phyloP scores from a whole-genome alignment of 2,797 vertebrate species.

The Helicolenus hilgendorfi region DNA sequence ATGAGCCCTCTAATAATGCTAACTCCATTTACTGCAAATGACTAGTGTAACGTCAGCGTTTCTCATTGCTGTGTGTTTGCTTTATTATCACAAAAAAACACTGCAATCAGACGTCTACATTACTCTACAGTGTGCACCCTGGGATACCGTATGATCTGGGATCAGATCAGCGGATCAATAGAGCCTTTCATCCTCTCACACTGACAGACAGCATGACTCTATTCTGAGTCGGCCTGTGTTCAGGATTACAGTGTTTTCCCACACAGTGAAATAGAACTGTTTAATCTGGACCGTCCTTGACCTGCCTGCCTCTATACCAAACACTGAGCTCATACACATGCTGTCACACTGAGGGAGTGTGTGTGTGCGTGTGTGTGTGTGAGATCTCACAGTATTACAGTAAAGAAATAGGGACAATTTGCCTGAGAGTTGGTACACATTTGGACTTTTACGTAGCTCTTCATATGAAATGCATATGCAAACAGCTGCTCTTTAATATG shows the following conservation, averaged over 20 bases:
- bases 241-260: constrained; percentile 66
- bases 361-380: neutral
- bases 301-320: constrained; percentile 37
- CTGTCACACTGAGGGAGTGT: neutral
- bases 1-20: constrained; percentile 32
- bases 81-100: neutral
- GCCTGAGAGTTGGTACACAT: neutral
- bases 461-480: neutral
- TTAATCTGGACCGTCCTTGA: constrained; percentile 82
- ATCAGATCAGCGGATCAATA: constrained; percentile 48
- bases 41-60: neutral
- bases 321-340: constrained; percentile 32
- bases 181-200: constrained; percentile 23
- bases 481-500: neutral
- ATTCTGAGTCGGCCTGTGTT: constrained; percentile 41
- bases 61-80: neutral
- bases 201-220: constrained; percentile 20
- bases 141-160: neutral
- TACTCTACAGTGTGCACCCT: neutral
- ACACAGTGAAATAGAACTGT: constrained; percentile 54
- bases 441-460: neutral
- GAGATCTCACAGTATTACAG: neutral
- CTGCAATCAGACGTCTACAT: neutral
- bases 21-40: neutral
- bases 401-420: neutral